Conservation (phyloP, 2,888 invertebrate genomes). For the Ellobium chinense region DNA sequence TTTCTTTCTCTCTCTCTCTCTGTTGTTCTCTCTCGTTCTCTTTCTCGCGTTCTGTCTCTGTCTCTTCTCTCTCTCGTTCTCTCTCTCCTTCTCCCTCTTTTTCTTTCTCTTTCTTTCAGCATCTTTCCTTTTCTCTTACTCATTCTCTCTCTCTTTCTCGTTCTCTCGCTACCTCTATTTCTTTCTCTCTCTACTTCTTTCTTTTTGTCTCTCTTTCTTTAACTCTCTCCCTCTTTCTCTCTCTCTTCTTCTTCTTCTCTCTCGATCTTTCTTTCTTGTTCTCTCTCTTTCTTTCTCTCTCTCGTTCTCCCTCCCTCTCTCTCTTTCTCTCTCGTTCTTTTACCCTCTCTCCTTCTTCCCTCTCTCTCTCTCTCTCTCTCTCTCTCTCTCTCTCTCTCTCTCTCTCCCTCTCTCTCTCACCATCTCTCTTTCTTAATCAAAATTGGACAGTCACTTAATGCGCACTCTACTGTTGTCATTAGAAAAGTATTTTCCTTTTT, state of each 20-base stretch:
- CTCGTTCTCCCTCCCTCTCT: constrained; percentile 28
- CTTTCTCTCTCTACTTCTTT: not conserved
- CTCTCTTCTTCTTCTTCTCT: not conserved
- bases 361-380: constrained; percentile 6
- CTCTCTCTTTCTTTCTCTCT: constrained; percentile 15
- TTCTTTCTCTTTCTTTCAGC: not conserved
- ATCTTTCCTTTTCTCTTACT: not conserved
- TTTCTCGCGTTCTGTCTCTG: not conserved
- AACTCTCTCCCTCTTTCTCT: not conserved
- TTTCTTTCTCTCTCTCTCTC: not conserved
- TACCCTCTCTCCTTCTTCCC: constrained; percentile 15
- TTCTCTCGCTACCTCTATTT: not conserved
- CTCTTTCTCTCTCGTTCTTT: not conserved
- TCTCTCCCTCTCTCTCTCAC: not conserved
- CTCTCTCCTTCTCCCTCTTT: not conserved
- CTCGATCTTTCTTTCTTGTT: not conserved
- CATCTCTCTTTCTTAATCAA: not conserved
- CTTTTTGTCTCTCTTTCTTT: not conserved
- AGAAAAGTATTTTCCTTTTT: no score
- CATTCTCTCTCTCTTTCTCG: not conserved
- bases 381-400: not conserved
- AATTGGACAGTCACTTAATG: no score
- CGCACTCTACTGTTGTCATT: no score
- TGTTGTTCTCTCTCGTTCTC: not conserved
- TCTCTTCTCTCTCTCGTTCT: not conserved